Base-by-base conservation (phyloP, 1,140 invertebrate genomes). In the Platyscapa corneri region DNA sequence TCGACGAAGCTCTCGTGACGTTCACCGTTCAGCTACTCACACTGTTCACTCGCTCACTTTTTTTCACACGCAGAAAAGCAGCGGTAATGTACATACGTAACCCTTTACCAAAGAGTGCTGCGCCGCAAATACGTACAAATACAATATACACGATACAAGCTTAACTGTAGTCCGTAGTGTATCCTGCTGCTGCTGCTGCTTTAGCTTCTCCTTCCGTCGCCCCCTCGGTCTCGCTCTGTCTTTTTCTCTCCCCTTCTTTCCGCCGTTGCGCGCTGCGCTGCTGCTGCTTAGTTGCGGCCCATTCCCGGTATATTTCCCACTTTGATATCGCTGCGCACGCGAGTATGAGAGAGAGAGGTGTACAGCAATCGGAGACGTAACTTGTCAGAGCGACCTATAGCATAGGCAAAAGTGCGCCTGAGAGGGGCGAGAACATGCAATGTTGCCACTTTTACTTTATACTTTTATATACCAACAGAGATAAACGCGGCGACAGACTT, bases 101-200 rank as follows among this genome's bases (percentile, higher is more conserved):
- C 53, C 56, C 53, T 76, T 72, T 32, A 23, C 32, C 1, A 42
- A 27, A 60, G 67, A 74, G 56, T 12, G 74, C 53, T 77, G 74
- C 82, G 74, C 60, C 60, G 82, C 74, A 34, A 82, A 75, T 60
- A 56, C 46, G 30, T 39, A 75, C 49, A 12, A 60, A 60, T 27
- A 60, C 65, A 49, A 72, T 32, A 56, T 37, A 74, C 20, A 65
- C 12, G 6, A 34, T 30, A 56, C 32, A 20, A 74, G 6, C 56
- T 60, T 14, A 27, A 60, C 56, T 6, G 56, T 14, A 60, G 20
- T 27, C 56, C 23, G 56, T 60, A 7, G 27, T 10, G 49, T 27
- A 23, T 27, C 23, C 23, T 60, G 56, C 27, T 27, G 34, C 12
- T 42, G 74, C n/a, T 76, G 39, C 39, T 42, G 74, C 8, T 30